Evolutionary conservation across 2,888 invertebrate species (phyloP), one percentile per base, ranked within the genome.

Genomic region (Metopia argyrocephala): DNA sequence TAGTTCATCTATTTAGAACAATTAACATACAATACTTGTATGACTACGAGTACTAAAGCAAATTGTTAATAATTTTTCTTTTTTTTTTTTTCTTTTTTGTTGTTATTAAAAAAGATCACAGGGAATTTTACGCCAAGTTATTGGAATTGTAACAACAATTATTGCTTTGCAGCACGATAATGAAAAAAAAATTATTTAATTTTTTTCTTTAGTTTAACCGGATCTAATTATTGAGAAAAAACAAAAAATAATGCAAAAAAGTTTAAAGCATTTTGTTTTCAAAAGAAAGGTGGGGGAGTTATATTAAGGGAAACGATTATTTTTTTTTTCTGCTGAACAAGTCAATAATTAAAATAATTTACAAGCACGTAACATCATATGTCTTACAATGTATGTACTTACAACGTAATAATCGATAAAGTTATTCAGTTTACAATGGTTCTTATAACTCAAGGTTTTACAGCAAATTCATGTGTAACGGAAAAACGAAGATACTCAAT

Each of bases 121-220:
- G 81, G 81, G 74, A 81, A 69, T 80, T 76, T 73, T 57, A 38
- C 9, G 57, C 59, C 57, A 69, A 69, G 59, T 74, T 57, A 68
- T 78, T 78, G 74, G 74, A 81, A 78, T 78, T 81, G 65, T 78
- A 81, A 78, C 78, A 81, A 64, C 78, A 81, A 64, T 69, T 61
- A 76, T 76, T 61, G 61, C 69, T 76, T 21, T 62, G 5, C 15
- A 70, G 65, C 50, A 56, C 45, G 57, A 20, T 18, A 28, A 48
- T 52, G n/a, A 25, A 9, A 15, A 31, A 31, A 48, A 59, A 5
- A 25, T 59, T 4, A 25, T 28, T 15, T n/a, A n/a, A n/a, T n/a
- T n/a, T n/a, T n/a, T n/a, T n/a, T n/a, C n/a, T n/a, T n/a, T n/a
- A n/a, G n/a, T n/a, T 18, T 48, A 70, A 46, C 70, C 76, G 69